Conservation (phyloP, 2,797 vertebrate genomes). For the Discoglossus pictus region DNA sequence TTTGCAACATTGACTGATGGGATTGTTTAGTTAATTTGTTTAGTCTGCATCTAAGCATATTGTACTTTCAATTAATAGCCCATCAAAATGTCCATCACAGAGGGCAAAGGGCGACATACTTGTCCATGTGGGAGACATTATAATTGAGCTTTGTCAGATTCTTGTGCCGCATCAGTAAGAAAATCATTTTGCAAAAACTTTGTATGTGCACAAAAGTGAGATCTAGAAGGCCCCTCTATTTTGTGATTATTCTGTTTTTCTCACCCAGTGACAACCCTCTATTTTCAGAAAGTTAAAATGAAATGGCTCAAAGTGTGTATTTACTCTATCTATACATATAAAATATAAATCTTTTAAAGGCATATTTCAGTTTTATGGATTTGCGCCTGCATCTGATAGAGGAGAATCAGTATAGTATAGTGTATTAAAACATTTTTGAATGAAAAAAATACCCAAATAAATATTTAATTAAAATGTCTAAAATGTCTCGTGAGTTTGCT, state of each 20-base stretch:
- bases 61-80: conserved; percentile 14
- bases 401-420: no score
- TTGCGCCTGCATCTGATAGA: no score
- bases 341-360: no score
- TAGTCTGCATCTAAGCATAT: conserved; percentile 7
- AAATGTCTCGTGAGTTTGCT: no score
- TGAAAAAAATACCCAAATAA: no score
- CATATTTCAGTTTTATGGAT: no score
- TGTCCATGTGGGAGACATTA: conserved; percentile 8
- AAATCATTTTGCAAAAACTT: not conserved
- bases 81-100: not conserved
- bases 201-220: not conserved
- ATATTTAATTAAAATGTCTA: no score
- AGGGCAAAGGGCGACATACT: conserved; percentile 19
- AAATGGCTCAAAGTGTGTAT: not conserved
- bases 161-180: conserved; percentile 1
- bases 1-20: conserved; percentile 19
- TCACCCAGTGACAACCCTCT: not conserved
- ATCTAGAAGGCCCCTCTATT: not conserved
- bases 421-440: no score
- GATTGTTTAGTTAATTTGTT: conserved; percentile 10
- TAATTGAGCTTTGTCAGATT: conserved; percentile 19
- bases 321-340: no score
- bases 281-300: not conserved
- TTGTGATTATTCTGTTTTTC: not conserved